A percentile compares a stretch with the other conserved stretches of the same genome.
Evolutionary conservation across 2,113 vertebrate species (phyloP).

Genomic region (Oncorhynchus gorbuscha): DNA sequence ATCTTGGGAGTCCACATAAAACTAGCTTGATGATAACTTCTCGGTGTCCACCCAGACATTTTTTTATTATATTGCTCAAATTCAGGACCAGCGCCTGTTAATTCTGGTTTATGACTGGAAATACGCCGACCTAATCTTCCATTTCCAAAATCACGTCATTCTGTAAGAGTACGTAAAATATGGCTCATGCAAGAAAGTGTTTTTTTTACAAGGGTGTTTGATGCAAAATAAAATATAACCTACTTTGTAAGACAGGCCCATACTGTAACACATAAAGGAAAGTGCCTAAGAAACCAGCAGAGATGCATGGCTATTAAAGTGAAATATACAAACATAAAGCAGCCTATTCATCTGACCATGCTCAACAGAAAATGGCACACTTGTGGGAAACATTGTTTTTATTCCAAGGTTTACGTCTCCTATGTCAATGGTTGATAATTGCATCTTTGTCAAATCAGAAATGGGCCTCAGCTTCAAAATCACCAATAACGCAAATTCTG

Average conservation of each 20-base stretch:
- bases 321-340: constrained; percentile 55
- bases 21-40: constrained; percentile 51
- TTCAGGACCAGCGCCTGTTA: constrained; percentile 60
- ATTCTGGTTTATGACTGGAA: constrained; percentile 63
- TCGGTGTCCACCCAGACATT: constrained; percentile 33
- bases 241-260: constrained; percentile 43
- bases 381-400: constrained; percentile 20
- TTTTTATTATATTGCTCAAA: constrained; percentile 48
- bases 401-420: constrained; percentile 56
- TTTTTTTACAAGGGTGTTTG: constrained; percentile 60
- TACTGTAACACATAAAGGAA: too few species aligned
- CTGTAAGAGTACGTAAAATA: constrained; percentile 72
- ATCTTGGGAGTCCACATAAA: constrained; percentile 63
- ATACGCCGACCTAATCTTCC: constrained; percentile 60
- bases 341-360: constrained; percentile 25
- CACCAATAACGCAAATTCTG: constrained; percentile 42
- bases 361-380: constrained; percentile 20
- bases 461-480: constrained; percentile 46
- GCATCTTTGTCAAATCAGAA: constrained; percentile 21
- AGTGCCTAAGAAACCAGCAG: constrained; percentile 3
- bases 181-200: constrained; percentile 46
- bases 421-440: constrained; percentile 46
- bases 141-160: constrained; percentile 71
- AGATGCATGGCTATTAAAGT: constrained; percentile 49
- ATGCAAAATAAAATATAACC: constrained; percentile 62